phyloP scores from a whole-genome alignment of 1,140 invertebrate species.

The Drosophila kepulauana region DNA sequence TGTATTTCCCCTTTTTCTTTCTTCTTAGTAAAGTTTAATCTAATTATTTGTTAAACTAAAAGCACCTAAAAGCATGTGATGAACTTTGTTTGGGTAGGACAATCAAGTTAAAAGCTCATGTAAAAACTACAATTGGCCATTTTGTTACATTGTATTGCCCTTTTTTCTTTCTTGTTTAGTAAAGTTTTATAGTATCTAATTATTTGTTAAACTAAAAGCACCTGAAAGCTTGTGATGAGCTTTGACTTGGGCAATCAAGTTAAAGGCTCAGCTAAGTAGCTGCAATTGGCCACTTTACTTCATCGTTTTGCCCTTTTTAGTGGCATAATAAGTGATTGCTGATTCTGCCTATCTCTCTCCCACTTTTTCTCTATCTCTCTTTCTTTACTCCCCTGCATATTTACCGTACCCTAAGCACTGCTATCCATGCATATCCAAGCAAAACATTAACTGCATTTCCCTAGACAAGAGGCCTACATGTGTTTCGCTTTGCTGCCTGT shows the following conservation, averaged over 20 bases:
- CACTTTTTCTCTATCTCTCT: background rate
- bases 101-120: background rate
- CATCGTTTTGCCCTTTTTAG: background rate
- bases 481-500: slow-evolving; percentile 63
- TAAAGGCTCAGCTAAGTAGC: background rate
- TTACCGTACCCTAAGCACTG: slow-evolving; percentile 24
- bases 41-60: background rate
- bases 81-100: background rate
- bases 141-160: background rate
- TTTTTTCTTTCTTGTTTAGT: background rate
- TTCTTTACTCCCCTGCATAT: background rate
- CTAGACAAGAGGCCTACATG: slow-evolving; percentile 34
- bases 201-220: background rate
- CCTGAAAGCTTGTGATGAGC: background rate
- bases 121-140: slow-evolving; percentile 2
- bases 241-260: background rate
- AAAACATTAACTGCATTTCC: slow-evolving; percentile 53
- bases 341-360: background rate
- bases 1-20: background rate
- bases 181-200: too few species aligned
- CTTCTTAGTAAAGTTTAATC: too few species aligned
- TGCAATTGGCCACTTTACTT: background rate
- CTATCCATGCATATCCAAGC: slow-evolving; percentile 51
- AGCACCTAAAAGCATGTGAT: background rate
- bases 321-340: background rate